Evolutionary conservation across 1,140 invertebrate species (phyloP).

Genomic region (Alviniconcha marisindica): DNA sequence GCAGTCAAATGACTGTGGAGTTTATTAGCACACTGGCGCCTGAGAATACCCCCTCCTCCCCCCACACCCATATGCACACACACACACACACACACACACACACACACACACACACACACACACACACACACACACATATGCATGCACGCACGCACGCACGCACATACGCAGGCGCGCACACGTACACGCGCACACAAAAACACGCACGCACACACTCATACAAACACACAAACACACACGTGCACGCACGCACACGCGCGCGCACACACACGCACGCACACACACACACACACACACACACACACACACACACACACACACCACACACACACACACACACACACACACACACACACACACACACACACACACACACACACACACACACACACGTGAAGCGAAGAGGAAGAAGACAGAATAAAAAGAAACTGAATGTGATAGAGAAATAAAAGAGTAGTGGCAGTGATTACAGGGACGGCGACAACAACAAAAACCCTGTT

Average conservation of each 20-base stretch:
- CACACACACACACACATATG: background rate
- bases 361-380: slow-evolving; percentile 3
- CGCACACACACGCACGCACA: background rate
- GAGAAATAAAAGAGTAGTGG: background rate
- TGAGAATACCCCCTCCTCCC: no score
- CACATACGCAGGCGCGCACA: no score
- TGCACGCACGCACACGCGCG: background rate
- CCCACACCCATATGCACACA: background rate
- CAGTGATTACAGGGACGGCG: background rate
- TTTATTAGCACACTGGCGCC: no score
- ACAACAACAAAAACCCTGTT: background rate
- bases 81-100: background rate
- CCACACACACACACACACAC: no score
- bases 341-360: background rate
- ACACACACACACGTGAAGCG: background rate
- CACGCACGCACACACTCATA: no score
- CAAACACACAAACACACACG: no score
- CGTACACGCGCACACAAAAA: no score
- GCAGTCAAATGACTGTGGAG: no score
- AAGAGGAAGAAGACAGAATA: background rate
- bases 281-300: background rate
- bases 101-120: background rate
- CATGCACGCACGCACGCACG: background rate
- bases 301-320: no score
- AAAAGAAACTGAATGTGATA: background rate